phyloP scores from a whole-genome alignment of 2,113 vertebrate species.

The Onychorhynchus coronatus region DNA sequence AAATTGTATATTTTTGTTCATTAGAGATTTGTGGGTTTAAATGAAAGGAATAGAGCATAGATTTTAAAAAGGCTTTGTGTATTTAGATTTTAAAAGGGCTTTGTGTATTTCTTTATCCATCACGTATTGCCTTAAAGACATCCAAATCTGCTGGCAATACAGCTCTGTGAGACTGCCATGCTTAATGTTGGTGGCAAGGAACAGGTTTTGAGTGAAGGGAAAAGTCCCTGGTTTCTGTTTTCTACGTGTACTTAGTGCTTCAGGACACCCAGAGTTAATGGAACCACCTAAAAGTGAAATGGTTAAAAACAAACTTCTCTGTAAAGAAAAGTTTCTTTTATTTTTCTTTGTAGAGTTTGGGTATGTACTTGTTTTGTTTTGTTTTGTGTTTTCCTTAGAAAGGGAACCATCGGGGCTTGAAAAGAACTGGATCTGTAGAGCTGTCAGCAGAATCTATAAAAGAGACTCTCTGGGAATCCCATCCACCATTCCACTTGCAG shows the following conservation, averaged over 20 bases:
- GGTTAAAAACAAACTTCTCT: background rate
- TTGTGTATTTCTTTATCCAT: background rate
- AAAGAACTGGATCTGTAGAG: constrained; percentile 44
- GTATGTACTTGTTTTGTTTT: background rate
- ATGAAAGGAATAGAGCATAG: background rate
- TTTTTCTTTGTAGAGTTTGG: constrained; percentile 36
- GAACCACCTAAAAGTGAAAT: background rate
- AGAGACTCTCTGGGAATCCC: constrained; percentile 50
- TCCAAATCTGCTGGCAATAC: background rate
- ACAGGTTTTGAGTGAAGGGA: background rate
- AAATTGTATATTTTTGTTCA: background rate
- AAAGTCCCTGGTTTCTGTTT: background rate
- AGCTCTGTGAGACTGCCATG: background rate
- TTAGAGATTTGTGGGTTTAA: background rate
- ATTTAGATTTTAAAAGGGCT: background rate
- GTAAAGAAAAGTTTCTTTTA: background rate
- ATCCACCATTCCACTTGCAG: constrained; percentile 31
- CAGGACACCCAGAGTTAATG: background rate
- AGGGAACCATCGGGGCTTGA: constrained; percentile 23
- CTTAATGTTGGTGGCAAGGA: background rate
- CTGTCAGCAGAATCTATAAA: constrained; percentile 62
- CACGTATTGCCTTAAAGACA: background rate
- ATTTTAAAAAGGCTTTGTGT: background rate
- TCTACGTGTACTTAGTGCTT: background rate
- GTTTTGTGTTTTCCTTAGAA: constrained; percentile 3